A percentile compares a stretch with the other conserved stretches of the same genome.
These are phyloP conservation scores for Bombus huntii DNA, from an alignment of 1,140 invertebrate species.

Conservation along the genomic window DNA sequence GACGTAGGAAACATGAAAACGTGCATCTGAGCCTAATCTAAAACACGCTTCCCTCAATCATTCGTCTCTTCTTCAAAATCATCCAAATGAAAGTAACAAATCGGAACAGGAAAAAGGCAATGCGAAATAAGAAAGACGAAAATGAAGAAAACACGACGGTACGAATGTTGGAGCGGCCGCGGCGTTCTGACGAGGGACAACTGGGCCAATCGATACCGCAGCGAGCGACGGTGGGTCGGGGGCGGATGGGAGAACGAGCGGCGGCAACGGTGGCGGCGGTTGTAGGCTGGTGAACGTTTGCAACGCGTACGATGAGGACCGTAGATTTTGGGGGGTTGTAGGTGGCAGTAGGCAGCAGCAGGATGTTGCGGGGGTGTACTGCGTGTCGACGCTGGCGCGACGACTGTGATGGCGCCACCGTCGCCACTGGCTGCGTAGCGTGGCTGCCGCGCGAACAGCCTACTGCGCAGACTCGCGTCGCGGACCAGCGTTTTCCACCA, in stretches of 20 bases:
- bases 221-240: constrained; percentile 60
- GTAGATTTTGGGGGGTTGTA: constrained; percentile 14
- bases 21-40: too few species aligned
- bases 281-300: constrained; percentile 54
- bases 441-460: constrained; percentile 49
- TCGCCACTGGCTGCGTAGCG: constrained; percentile 58
- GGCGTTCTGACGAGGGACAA: constrained; percentile 75
- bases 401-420: constrained; percentile 61
- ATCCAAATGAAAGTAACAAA: neutral
- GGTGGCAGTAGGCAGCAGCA: constrained; percentile 34
- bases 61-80: too few species aligned
- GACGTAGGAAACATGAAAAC: too few species aligned
- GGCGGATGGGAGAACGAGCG: constrained; percentile 34
- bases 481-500: constrained; percentile 57
- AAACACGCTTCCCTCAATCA: too few species aligned
- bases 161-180: constrained; percentile 65
- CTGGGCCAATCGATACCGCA: constrained; percentile 79
- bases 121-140: neutral
- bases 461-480: constrained; percentile 66
- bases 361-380: constrained; percentile 55
- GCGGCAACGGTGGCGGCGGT: constrained; percentile 38
- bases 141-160: constrained; percentile 41
- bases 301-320: constrained; percentile 25
- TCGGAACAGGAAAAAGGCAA: neutral
- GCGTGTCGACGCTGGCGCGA: constrained; percentile 44